Base-by-base conservation (phyloP, 2,888 invertebrate species). In the Petrophora chlorosata region DNA sequence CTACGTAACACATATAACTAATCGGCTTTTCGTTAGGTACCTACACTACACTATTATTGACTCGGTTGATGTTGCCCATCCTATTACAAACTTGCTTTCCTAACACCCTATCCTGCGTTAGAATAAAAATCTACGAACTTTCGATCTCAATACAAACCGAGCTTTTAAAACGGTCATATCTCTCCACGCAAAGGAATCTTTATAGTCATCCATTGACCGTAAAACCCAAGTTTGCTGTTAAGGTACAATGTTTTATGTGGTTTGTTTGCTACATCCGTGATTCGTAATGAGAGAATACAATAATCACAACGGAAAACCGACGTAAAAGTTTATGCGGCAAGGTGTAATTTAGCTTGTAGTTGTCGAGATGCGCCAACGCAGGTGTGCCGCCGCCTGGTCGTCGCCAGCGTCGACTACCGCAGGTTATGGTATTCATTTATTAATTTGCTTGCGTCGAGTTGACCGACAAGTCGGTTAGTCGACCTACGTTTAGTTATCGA, bases 181-280 rank as follows among this genome's bases (percentile, higher is more conserved):
- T 76, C 74, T 69, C 65, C 57, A n/a, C 55, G 63, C 70, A 56
- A 73, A 76, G 72, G 79, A 78, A 82, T 84, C 79, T 81, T 73
- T 72, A 76, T 72, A 70, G 67, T 73, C 70, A 71, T 74, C 66
- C 73, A 68, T 65, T 73, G 71, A 70, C 78, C 77, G 73, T 86
- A 79, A 85, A 84, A 83, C 73, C 75, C 78, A 77, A 79, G 76
- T 85, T 82, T 82, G 79, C 84, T 79, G 81, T 79, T 79, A 81
- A 81, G 80, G 80, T 79, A 87, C 79, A 82, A 73, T 80, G 84
- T 84, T 87, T 85, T 84, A 80, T 86, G 83, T 87, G 82, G 84
- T 85, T 85, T 85, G 85, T 85, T 82, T 85, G 85, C 81, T 82
- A 85, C 79, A 85, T 85, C 85, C 84, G 84, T 86, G 89, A 89